Base-by-base conservation (phyloP, 2,797 vertebrate species). In the Ctenosaura bakeri region DNA sequence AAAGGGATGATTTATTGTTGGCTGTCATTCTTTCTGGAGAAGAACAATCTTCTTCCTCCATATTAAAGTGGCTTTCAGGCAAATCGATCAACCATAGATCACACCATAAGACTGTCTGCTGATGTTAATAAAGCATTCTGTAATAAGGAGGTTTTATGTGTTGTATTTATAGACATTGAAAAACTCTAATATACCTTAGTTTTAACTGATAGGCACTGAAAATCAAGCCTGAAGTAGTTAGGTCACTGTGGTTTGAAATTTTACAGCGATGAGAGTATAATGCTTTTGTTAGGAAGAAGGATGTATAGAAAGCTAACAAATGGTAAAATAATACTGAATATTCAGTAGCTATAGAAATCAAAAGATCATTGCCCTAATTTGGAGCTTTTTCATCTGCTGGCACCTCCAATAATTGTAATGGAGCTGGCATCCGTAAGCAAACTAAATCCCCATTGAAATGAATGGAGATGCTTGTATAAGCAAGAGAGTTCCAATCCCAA, bases 51-150 rank as follows among this genome's bases (percentile, higher is more conserved):
- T 96, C 94, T 94, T 96, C 92, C 91, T 96, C 93, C 94, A 92
- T 96, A 97, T 96, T 96, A 96, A 96, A 96, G 95, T 95, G 96
- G 95, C 92, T 97, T 97, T 97, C 95, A 96, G 94, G 94, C 92
- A 97, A 96, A 97, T 97, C 95, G 96, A 92, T 96, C 95, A 96
- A 95, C 89, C 93, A 95, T 96, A 96, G 94, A 96, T 96, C 95
- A 97, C 95, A 90, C 95, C 93, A 94, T 92, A 95, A 94, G 94
- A 94, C 95, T 95, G 91, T 94, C 96, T 95, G 96, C 93, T 94
- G 95, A 95, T 97, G 94, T 96, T 97, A 97, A 97, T 97, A 97
- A 97, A 96, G 93, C 92, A 95, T 97, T 96, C 16, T 93, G 92
- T 96, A 97, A 96, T 96, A 96, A 96, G 91, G 88, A 96, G 85